Evolutionary conservation across 2,797 vertebrate species (phyloP).

Genomic region (Carcharodon carcharias): DNA sequence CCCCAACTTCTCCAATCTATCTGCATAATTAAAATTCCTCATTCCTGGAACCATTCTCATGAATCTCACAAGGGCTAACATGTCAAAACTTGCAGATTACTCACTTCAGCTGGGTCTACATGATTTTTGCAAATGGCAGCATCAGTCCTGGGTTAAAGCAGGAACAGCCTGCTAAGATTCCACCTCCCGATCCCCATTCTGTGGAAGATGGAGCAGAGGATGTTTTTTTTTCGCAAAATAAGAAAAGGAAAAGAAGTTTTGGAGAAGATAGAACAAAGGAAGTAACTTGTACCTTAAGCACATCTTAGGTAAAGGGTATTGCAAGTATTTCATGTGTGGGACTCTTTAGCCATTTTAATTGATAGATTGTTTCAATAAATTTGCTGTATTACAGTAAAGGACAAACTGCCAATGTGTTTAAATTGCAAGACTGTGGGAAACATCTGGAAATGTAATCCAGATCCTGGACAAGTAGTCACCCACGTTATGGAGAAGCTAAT

Average conservation of each 20-base stretch:
- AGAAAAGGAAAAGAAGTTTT: neutral
- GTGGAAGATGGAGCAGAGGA: neutral
- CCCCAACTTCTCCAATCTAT: neutral
- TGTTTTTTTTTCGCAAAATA: neutral
- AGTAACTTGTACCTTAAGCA: neutral
- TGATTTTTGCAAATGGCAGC: neutral
- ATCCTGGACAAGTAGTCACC: neutral
- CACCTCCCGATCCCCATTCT: neutral
- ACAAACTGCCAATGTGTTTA: neutral
- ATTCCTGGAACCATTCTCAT: neutral
- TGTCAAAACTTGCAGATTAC: neutral
- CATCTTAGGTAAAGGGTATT: neutral
- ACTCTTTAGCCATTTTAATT: neutral
- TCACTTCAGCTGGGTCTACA: neutral
- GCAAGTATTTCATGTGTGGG: neutral
- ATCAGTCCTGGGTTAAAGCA: neutral
- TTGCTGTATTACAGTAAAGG: neutral
- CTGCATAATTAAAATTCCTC: neutral
- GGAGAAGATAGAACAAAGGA: neutral
- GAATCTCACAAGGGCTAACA: neutral
- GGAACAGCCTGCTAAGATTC: neutral
- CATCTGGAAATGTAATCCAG: neutral
- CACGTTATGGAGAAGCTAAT: neutral
- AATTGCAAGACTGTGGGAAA: neutral
- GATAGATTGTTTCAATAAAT: neutral